Percentiles rank a stretch among this genome's conserved stretches.
Conservation (phyloP, 2,888 invertebrate species). For the Ophioninae sp. region DNA sequence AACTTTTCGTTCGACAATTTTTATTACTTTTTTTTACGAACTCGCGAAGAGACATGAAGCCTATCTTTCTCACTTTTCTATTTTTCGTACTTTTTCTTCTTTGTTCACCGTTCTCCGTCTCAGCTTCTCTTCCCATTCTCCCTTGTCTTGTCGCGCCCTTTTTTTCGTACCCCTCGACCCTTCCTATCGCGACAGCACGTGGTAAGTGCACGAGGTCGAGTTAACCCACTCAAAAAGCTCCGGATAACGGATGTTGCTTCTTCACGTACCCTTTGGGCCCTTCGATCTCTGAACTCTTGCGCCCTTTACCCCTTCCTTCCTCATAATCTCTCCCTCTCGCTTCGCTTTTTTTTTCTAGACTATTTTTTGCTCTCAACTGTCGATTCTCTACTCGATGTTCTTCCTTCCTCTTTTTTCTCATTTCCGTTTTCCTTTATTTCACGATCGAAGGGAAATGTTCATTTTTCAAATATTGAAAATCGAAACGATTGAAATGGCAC, state of each 20-base stretch:
- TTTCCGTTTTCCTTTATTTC: background rate
- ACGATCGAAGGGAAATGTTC: background rate
- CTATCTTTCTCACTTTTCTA: conserved; percentile 53
- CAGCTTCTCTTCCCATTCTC: conserved; percentile 4
- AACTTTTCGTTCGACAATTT: conserved; percentile 37
- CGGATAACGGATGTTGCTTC: conserved; percentile 54
- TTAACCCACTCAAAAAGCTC: conserved; percentile 65
- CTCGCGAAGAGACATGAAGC: conserved; percentile 29
- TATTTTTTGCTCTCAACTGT: conserved; percentile 10
- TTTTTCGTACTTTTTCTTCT: conserved; percentile 1
- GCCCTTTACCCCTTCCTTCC: background rate
- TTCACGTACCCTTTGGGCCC: background rate
- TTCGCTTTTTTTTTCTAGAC: background rate
- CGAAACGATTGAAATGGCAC: no score
- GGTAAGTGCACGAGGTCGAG: conserved; percentile 52
- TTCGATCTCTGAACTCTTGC: conserved; percentile 37
- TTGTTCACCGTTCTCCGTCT: conserved; percentile 17
- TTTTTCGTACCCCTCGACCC: conserved; percentile 23
- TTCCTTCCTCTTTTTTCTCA: background rate
- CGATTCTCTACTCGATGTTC: background rate
- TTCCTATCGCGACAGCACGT: conserved; percentile 41
- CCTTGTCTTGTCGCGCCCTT: conserved; percentile 16
- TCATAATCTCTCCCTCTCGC: background rate
- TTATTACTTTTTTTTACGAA: conserved; percentile 41
- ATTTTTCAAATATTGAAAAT: background rate